Percentiles rank a stretch among this genome's conserved stretches.
phyloP scores from a whole-genome alignment of 2,888 invertebrate species.

The Rutpela maculata region DNA sequence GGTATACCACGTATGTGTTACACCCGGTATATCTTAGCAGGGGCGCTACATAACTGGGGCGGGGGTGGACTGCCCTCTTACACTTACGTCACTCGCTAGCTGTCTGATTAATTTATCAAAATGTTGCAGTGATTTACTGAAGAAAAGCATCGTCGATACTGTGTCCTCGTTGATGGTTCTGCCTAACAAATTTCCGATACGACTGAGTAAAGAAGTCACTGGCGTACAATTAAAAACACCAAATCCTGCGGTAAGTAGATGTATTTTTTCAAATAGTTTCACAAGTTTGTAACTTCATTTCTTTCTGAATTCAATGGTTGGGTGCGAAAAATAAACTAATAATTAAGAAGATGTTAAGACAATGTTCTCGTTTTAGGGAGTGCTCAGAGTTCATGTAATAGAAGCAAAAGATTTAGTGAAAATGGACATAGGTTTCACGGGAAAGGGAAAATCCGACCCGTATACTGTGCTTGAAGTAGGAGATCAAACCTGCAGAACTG shows the following conservation, averaged over 20 bases:
- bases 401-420: constrained; percentile 97
- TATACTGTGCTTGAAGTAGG: constrained; percentile 94
- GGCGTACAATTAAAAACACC: constrained; percentile 74
- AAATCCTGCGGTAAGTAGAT: constrained; percentile 54
- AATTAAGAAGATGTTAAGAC: too few relatives aligned
- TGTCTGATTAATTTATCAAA: too few relatives aligned
- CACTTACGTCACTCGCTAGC: too few relatives aligned
- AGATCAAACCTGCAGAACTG: constrained; percentile 93
- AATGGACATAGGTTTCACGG: constrained; percentile 93
- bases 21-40: too few relatives aligned
- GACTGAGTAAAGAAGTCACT: constrained; percentile 89
- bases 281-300: neutral
- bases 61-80: too few relatives aligned
- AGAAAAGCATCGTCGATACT: constrained; percentile 91
- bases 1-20: too few relatives aligned
- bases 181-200: constrained; percentile 95
- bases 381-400: constrained; percentile 93
- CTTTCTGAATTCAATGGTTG: too few relatives aligned
- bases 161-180: constrained; percentile 93
- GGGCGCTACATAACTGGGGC: too few relatives aligned
- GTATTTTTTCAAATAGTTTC: neutral
- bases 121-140: constrained; percentile 85
- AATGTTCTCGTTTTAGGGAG: constrained; percentile 80
- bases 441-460: constrained; percentile 97
- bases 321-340: too few relatives aligned